phyloP scores from a whole-genome alignment of 1,140 invertebrate species.

The Habropoda laboriosa region DNA sequence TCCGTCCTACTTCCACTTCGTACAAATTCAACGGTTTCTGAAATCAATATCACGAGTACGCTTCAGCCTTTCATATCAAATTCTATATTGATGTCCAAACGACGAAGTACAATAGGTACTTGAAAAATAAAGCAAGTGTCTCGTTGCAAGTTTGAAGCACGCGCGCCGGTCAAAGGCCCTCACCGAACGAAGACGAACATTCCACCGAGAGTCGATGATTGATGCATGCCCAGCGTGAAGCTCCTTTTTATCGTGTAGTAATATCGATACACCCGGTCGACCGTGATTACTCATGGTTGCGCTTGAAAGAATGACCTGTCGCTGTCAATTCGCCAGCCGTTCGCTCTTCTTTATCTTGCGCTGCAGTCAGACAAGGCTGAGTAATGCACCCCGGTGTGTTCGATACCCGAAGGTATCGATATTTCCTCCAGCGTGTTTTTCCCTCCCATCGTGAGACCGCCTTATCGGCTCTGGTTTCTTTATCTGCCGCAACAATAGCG shows the following conservation, averaged over 20 bases:
- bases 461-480: conserved; percentile 1
- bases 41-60: too few relatives aligned
- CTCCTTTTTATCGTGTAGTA: conserved; percentile 32
- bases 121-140: too few relatives aligned
- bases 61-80: too few relatives aligned
- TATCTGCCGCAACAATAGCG: background rate
- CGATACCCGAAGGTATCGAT: conserved; percentile 20
- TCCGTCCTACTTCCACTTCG: too few relatives aligned
- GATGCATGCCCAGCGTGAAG: conserved; percentile 20
- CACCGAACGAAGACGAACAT: background rate
- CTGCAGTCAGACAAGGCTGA: conserved; percentile 7
- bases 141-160: background rate
- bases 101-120: too few relatives aligned
- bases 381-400: background rate
- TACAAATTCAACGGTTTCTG: too few relatives aligned
- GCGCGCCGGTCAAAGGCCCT: background rate
- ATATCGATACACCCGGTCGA: conserved; percentile 20
- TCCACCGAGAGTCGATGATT: conserved; percentile 17
- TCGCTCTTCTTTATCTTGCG: conserved; percentile 41
- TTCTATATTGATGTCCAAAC: too few relatives aligned
- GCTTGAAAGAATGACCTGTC: conserved; percentile 36
- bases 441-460: background rate
- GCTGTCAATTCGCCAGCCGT: conserved; percentile 25
- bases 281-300: conserved; percentile 37
- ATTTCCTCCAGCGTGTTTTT: conserved; percentile 21